These are phyloP conservation scores for Hormaphis cornu DNA, from an alignment of 1,140 invertebrate genomes.

Conservation along the genomic window DNA sequence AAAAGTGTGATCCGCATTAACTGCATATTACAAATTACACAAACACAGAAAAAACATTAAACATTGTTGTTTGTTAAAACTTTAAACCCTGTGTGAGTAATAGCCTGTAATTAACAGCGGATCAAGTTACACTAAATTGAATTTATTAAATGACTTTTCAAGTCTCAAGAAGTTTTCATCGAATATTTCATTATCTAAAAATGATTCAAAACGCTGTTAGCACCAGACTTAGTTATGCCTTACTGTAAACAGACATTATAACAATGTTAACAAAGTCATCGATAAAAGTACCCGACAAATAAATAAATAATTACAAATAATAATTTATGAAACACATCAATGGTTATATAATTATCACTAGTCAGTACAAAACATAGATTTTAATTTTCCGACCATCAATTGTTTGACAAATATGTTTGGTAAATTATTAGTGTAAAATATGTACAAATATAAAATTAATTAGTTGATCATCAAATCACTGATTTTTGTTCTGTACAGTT, in stretches of 20 bases:
- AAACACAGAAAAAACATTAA: background rate
- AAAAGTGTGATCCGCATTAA: background rate
- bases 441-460: background rate
- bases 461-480: background rate
- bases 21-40: background rate
- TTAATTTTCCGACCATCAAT: conserved; percentile 1
- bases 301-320: conserved; percentile 4
- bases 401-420: background rate
- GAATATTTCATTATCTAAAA: background rate
- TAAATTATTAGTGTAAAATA: background rate
- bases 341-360: conserved; percentile 12
- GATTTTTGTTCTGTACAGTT: background rate
- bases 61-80: background rate
- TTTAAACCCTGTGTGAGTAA: conserved; percentile 21
- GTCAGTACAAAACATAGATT: conserved; percentile 14
- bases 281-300: background rate
- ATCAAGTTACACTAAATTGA: background rate
- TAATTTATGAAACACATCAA: conserved; percentile 9
- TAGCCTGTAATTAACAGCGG: background rate
- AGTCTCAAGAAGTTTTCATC: background rate
- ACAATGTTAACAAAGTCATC: background rate
- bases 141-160: background rate
- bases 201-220: background rate
- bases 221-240: conserved; percentile 8
- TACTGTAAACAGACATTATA: background rate